Percentiles rank a stretch among this genome's conserved stretches.
Evolutionary conservation across 2,888 invertebrate species (phyloP).

Genomic region (Willowsia nigromaculata): DNA sequence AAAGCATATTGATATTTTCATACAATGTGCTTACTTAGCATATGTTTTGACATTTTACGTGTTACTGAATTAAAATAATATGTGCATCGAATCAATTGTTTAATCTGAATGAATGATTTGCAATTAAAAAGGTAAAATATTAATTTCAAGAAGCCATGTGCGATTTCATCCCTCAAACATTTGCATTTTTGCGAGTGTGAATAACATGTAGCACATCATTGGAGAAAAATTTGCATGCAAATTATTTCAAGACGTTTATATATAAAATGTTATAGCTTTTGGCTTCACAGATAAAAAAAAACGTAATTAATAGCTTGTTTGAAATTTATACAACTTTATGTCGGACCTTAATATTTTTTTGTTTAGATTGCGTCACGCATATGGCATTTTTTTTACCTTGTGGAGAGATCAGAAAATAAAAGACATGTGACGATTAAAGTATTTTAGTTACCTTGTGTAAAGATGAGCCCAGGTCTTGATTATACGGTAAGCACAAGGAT

Average conservation of each 20-base stretch:
- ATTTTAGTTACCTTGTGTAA: slow-evolving; percentile 44
- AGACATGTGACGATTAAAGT: no score
- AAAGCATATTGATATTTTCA: no score
- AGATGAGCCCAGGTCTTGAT: slow-evolving; percentile 9
- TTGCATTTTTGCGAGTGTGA: background rate
- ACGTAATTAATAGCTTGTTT: slow-evolving; percentile 18
- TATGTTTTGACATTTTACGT: slow-evolving; percentile 34
- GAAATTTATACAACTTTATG: background rate
- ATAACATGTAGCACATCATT: background rate
- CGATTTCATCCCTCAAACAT: background rate
- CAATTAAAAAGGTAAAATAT: background rate
- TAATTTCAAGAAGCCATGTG: slow-evolving; percentile 32
- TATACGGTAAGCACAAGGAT: slow-evolving; percentile 76
- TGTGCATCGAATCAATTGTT: background rate
- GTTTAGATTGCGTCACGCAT: background rate
- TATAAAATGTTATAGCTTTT: background rate
- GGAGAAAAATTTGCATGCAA: background rate
- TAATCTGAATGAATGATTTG: background rate
- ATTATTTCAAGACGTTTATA: background rate
- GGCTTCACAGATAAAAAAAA: background rate
- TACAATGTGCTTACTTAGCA: slow-evolving; percentile 1
- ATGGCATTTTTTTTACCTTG: background rate
- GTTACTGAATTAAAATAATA: slow-evolving; percentile 36
- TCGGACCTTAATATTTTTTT: no score
- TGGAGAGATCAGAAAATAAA: no score